phyloP scores from a whole-genome alignment of 2,113 vertebrate genomes.

The Nestor notabilis region DNA sequence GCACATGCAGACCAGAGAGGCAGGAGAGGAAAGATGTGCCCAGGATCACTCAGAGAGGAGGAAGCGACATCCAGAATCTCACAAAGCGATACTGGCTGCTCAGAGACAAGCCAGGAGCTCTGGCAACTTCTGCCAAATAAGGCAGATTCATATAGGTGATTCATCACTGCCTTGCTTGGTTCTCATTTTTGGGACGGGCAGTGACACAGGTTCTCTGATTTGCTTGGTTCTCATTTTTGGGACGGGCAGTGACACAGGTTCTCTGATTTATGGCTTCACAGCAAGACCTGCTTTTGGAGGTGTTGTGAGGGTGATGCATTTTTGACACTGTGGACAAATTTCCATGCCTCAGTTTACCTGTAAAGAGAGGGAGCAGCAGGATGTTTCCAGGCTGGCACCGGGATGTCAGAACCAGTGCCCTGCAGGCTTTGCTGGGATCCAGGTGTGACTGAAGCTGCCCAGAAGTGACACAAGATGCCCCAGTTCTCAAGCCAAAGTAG shows the following conservation, averaged over 20 bases:
- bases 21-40: not conserved
- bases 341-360: not conserved
- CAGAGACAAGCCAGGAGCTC: not conserved
- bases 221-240: not conserved
- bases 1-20: not conserved
- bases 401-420: fast-evolving
- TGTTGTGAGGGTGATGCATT: not conserved
- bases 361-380: not conserved
- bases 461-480: not conserved
- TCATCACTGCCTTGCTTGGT: not conserved
- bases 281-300: not conserved
- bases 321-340: not conserved
- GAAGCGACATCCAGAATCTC: not conserved
- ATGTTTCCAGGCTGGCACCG: not conserved
- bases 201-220: not conserved
- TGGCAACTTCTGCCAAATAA: not conserved
- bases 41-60: not conserved
- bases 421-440: not conserved
- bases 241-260: not conserved
- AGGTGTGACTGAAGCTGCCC: not conserved
- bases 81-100: not conserved
- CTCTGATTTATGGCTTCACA: not conserved
- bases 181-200: not conserved
- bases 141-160: too few species aligned
- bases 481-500: fast-evolving